Conservation (phyloP, 2,797 vertebrate species). For the Amazona finschi region DNA sequence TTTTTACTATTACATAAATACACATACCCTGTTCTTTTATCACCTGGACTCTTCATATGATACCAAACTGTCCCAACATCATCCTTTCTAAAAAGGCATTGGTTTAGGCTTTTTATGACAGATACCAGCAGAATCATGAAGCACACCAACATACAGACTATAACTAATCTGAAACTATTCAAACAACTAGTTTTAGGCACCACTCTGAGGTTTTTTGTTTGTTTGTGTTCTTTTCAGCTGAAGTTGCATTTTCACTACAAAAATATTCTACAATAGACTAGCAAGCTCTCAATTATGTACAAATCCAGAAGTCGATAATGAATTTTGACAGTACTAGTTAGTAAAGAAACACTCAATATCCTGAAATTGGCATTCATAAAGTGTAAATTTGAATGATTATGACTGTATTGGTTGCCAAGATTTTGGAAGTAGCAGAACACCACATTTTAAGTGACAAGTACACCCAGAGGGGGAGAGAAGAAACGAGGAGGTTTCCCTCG, state of each 20-base stretch:
- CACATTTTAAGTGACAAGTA: background rate
- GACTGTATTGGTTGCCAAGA: background rate
- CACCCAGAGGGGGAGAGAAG: background rate
- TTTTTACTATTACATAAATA: background rate
- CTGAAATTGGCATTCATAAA: background rate
- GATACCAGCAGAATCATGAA: background rate
- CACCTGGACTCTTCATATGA: background rate
- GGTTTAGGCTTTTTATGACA: background rate
- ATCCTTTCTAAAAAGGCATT: background rate
- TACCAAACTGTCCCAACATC: background rate
- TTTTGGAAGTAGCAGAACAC: background rate
- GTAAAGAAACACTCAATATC: background rate
- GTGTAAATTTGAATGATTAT: background rate
- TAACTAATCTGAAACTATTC: background rate
- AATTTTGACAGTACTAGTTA: background rate
- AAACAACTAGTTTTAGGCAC: background rate
- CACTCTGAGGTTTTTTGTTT: background rate
- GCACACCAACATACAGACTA: background rate
- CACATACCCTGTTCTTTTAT: background rate
- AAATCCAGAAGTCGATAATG: background rate
- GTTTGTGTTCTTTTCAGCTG: background rate
- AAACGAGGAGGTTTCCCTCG: background rate
- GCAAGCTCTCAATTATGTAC: background rate
- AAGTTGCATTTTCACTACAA: background rate
- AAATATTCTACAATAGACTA: background rate